Evolutionary conservation across 1,140 invertebrate genomes (phyloP).

Genomic region (Pseudomyrmex cubaensis): DNA sequence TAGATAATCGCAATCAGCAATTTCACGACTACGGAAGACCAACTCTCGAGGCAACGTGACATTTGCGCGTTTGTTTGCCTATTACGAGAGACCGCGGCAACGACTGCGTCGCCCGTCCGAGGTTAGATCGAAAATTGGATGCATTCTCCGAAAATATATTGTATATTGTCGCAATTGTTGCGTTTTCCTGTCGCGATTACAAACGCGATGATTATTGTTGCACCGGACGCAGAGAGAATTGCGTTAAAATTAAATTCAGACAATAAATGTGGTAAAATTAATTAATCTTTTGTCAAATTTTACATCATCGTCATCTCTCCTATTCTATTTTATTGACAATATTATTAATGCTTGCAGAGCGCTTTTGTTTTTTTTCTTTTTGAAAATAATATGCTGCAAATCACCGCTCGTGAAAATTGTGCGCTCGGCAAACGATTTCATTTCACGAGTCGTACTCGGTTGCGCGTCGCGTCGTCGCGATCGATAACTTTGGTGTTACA

Average conservation of each 20-base stretch:
- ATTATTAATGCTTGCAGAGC: neutral
- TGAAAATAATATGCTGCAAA: neutral
- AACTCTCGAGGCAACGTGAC: conserved; percentile 26
- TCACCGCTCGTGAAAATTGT: conserved; percentile 15
- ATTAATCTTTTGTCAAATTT: neutral
- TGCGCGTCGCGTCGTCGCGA: neutral
- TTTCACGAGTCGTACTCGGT: neutral
- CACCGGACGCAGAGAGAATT: neutral
- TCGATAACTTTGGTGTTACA: conserved; percentile 30
- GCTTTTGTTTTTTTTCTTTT: neutral
- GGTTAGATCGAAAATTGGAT: conserved; percentile 42
- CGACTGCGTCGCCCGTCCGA: neutral
- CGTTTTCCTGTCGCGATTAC: neutral
- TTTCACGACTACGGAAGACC: conserved; percentile 1
- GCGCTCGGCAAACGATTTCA: conserved; percentile 18
- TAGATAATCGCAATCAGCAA: conserved; percentile 48
- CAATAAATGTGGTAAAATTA: neutral
- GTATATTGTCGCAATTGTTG: neutral
- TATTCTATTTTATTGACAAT: neutral
- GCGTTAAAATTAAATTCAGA: neutral
- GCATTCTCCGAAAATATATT: conserved; percentile 12
- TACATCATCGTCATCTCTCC: neutral
- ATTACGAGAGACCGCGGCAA: conserved; percentile 1
- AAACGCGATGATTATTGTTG: neutral
- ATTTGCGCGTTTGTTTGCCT: conserved; percentile 50